These are phyloP conservation scores for Apodemus speciosus DNA, from an alignment of 2,113 vertebrate genomes.

Conservation along the genomic window DNA sequence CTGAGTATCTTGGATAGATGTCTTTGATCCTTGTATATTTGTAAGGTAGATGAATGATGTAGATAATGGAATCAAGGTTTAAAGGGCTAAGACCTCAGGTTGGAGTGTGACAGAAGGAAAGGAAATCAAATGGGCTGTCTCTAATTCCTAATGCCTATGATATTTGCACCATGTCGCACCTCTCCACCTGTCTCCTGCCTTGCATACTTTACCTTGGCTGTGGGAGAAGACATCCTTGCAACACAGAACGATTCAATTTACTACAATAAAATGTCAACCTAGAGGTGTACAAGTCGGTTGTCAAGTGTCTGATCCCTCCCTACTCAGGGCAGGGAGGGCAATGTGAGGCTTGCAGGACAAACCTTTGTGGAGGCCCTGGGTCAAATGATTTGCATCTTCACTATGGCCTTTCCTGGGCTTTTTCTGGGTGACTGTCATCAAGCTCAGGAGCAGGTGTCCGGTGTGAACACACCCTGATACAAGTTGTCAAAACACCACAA, in stretches of 20 bases:
- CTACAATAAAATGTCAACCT: background rate
- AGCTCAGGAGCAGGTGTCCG: background rate
- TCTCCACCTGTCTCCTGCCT: background rate
- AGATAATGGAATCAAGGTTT: background rate
- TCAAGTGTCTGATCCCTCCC: background rate
- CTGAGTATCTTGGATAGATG: background rate
- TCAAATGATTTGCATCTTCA: background rate
- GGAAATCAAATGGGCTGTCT: background rate
- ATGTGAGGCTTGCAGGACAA: background rate
- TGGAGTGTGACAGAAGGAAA: background rate
- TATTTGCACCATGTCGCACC: rapidly evolving
- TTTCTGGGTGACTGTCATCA: background rate
- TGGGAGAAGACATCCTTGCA: background rate
- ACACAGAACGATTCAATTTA: background rate
- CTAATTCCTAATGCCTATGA: no score
- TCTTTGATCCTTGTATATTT: background rate
- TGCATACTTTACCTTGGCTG: no score
- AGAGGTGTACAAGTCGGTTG: background rate
- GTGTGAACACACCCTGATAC: background rate
- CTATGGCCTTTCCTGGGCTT: background rate
- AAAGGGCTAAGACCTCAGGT: background rate
- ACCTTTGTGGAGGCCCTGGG: background rate
- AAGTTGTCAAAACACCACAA: rapidly evolving
- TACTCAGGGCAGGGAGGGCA: background rate
- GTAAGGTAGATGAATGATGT: background rate